phyloP scores from a whole-genome alignment of 1,140 invertebrate species.

The Bacillus rossius region DNA sequence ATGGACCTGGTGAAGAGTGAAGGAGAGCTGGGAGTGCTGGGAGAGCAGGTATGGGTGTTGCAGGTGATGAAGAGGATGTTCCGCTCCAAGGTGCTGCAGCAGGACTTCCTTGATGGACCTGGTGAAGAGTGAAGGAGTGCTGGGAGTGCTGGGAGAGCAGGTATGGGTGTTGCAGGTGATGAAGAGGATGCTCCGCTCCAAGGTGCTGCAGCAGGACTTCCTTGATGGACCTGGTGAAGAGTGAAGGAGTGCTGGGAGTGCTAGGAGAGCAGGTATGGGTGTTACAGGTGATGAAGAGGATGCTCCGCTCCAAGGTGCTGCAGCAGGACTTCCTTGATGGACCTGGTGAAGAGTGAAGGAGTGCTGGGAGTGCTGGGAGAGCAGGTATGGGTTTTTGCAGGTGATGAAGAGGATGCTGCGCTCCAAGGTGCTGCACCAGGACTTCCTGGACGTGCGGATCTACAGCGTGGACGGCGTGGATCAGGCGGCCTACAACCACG shows the following conservation, averaged over 20 bases:
- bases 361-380: neutral
- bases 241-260: too few relatives aligned
- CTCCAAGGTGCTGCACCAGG: constrained; percentile 44
- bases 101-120: constrained; percentile 49
- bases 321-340: constrained; percentile 48
- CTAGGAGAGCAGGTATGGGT: too few relatives aligned
- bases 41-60: constrained; percentile 12
- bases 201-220: constrained; percentile 44
- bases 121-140: too few relatives aligned
- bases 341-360: too few relatives aligned
- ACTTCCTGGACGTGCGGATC: constrained; percentile 48
- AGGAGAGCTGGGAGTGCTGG: too few relatives aligned
- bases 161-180: constrained; percentile 40
- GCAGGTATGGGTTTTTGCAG: constrained; percentile 23
- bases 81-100: constrained; percentile 41
- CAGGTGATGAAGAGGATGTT: constrained; percentile 47
- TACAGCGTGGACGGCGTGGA: constrained; percentile 46
- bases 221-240: too few relatives aligned
- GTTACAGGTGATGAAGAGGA: constrained; percentile 43
- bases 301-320: constrained; percentile 44
- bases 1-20: too few relatives aligned
- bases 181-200: constrained; percentile 45
- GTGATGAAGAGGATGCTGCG: constrained; percentile 46
- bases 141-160: too few relatives aligned
- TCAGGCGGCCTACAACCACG: constrained; percentile 44